Evolutionary conservation across 2,888 invertebrate species (phyloP), one percentile per base, ranked within the genome.

Genomic region (Meloe dianella): DNA sequence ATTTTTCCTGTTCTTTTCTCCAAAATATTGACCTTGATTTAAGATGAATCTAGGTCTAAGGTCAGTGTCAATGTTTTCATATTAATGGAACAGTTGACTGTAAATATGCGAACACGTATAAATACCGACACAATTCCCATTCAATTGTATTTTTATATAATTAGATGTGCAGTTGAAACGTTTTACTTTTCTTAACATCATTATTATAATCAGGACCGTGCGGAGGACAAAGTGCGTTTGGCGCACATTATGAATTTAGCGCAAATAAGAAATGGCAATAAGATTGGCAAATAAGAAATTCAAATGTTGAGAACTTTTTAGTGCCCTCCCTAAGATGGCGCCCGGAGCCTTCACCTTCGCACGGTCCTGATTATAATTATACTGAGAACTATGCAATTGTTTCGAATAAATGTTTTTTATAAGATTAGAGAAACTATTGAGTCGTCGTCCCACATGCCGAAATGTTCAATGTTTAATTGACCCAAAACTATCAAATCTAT

Each of bases 31-130:
- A 24, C 54, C 54, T 54, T 54, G 54, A 54, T 54, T 54, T 24
- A 14, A 24, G 54, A 54, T 54, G 24, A 54, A 54, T 54, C 54
- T 54, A 24, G 54, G 54, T 54, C 54, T 54, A 54, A 54, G 54
- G 54, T 54, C 12, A 24, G 54, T 54, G 54, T 54, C 24, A 54
- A 24, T 24, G 54, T 10, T 54, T 54, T 54, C 24, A n/a, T 6
- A 24, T 54, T 54, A 54, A 54, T 54, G 24, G 24, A 54, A 24
- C 10, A 14, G 24, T 35, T 35, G 35, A 14, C 1, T 54, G 54
- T 54, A 10, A 1, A 24, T 14, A 54, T 54, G 54, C 10, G 54
- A 24, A 24, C 22, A 14, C 9, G 10, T 20, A n/a, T 20, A 5
- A 54, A 54, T 20, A 9, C 22, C 24, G 54, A 24, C 54, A 54